Conservation (phyloP, 2,888 invertebrate genomes). For the Tipula lateralis region DNA sequence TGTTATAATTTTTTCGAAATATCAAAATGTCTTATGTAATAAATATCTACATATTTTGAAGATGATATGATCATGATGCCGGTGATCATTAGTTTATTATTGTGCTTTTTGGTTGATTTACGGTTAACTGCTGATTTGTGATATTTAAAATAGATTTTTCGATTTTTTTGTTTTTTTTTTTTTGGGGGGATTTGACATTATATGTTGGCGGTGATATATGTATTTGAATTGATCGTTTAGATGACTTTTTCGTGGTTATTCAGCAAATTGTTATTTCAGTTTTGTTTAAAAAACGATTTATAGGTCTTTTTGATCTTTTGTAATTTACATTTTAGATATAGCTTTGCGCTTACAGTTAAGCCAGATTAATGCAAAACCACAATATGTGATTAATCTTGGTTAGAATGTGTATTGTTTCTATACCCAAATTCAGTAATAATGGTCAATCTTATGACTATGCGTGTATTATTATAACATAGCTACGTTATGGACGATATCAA, state of each 20-base stretch:
- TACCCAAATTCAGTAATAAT: too few species aligned
- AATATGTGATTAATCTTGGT: not conserved
- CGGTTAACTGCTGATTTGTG: slow-evolving; percentile 24
- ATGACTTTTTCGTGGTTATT: not conserved
- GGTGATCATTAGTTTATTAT: slow-evolving; percentile 24
- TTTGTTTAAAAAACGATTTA: not conserved
- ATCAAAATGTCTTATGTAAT: not conserved
- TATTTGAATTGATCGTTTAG: not conserved
- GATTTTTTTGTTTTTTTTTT: not conserved
- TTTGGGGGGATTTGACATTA: not conserved
- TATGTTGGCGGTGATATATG: slow-evolving; percentile 11
- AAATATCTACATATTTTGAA: not conserved
- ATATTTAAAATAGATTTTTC: slow-evolving; percentile 9
- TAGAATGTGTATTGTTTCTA: not conserved
- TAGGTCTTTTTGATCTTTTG: not conserved
- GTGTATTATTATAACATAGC: too few species aligned
- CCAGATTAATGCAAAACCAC: not conserved
- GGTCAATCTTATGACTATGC: too few species aligned
- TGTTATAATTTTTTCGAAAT: not conserved
- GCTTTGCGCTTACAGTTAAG: not conserved
- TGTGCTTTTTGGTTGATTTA: slow-evolving; percentile 19
- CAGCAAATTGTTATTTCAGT: not conserved
- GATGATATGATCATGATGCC: not conserved
- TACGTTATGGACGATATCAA: too few species aligned
- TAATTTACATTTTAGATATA: not conserved